A percentile compares a stretch with the other conserved stretches of the same genome.
phyloP scores from a whole-genome alignment of 2,888 invertebrate species.

The Tetragonula carbonaria region DNA sequence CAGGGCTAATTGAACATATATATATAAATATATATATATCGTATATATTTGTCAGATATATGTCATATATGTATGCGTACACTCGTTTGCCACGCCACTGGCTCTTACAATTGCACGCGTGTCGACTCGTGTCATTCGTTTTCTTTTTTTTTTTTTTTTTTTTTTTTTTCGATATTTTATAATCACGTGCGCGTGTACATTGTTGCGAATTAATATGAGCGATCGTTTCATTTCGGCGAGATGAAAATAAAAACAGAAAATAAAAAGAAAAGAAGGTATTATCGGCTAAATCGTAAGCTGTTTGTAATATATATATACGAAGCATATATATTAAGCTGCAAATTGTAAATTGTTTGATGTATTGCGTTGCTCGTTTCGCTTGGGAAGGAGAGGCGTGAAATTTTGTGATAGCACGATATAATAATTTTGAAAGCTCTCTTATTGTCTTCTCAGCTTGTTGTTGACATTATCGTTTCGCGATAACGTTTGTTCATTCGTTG shows the following conservation, averaged over 20 bases:
- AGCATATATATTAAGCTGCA: constrained; percentile 30
- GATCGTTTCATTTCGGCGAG: constrained; percentile 14
- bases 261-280: constrained; percentile 1
- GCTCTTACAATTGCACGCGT: constrained; percentile 62
- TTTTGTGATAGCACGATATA: constrained; percentile 17
- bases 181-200: constrained; percentile 14
- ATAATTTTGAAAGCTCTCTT: constrained; percentile 36
- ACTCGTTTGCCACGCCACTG: constrained; percentile 64
- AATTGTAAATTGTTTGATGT: constrained; percentile 42
- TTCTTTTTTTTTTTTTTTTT: neutral
- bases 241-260: neutral
- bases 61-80: constrained; percentile 73
- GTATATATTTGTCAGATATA: constrained; percentile 73
- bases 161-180: neutral
- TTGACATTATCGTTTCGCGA: neutral
- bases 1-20: constrained; percentile 73
- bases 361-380: constrained; percentile 39
- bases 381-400: constrained; percentile 15
- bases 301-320: constrained; percentile 54
- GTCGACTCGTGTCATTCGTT: neutral
- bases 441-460: constrained; percentile 22
- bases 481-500: neutral
- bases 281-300: constrained; percentile 41
- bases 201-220: neutral
- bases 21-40: constrained; percentile 68